Conservation (phyloP, 2,113 vertebrate genomes). For the Podarcis muralis region DNA sequence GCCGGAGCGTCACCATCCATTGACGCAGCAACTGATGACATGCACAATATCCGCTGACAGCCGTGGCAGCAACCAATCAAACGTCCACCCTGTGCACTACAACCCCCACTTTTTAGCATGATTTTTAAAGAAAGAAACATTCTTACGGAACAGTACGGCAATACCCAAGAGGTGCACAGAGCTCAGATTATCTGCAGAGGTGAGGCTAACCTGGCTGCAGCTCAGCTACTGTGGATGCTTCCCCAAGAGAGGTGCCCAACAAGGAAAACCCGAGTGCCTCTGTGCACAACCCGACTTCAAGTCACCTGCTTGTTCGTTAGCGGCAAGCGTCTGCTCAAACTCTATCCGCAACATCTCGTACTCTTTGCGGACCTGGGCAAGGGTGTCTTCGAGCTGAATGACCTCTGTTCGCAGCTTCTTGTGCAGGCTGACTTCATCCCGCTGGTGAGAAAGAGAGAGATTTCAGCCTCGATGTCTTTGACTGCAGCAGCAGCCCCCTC, state of each 20-base stretch:
- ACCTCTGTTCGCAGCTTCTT: constrained; percentile 96
- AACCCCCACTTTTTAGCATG: too few relatives aligned
- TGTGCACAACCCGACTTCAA: not conserved
- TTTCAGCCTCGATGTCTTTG: not conserved
- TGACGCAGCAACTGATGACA: too few relatives aligned
- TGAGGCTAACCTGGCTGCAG: not conserved
- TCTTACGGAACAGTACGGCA: too few relatives aligned
- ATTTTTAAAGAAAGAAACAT: too few relatives aligned
- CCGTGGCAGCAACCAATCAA: too few relatives aligned
- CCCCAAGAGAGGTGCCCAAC: too few relatives aligned
- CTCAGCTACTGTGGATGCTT: not conserved
- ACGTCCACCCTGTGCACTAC: too few relatives aligned
- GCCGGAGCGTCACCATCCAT: too few relatives aligned
- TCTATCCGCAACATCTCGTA: constrained; percentile 98
- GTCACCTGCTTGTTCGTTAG: constrained; percentile 97
- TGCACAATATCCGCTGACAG: rapidly evolving
- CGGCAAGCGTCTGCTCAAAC: constrained; percentile 96
- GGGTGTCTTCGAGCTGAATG: constrained; percentile 96
- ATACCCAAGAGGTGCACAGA: too few relatives aligned
- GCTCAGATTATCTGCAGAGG: too few relatives aligned
- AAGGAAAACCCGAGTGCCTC: not conserved
- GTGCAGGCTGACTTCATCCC: constrained; percentile 94
- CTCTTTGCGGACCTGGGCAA: constrained; percentile 97
- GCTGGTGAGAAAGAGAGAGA: constrained; percentile 72
- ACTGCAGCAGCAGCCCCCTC: not conserved